Evolutionary conservation across 2,113 vertebrate species (phyloP), one percentile per base, ranked within the genome.

Genomic region (Eonycteris spelaea): DNA sequence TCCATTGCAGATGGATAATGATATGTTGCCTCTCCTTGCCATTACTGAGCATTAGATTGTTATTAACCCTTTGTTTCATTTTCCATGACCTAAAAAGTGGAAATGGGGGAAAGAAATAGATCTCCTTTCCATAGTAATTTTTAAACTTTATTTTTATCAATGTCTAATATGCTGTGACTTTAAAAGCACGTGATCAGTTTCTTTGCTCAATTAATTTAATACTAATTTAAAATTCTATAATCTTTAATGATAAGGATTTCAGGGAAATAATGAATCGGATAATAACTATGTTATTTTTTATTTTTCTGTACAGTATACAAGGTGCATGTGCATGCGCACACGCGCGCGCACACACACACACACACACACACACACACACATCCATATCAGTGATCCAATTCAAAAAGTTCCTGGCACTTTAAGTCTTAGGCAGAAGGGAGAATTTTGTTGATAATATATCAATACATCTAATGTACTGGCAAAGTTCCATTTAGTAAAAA

Each of bases 1-100:
- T 89, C 73, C 63, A 28, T 38, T 96, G 92, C 97, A 97, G 97
- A 96, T 95, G 83, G 93, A 95, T 97, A 96, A 96, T 96, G 65
- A 97, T 96, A 97, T 88, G 90, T 92, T 97, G 74, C 55, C 48
- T 94, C 53, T 68, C 94, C 80, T 90, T 95, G 55, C 74, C 68
- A 93, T 94, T 93, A 88, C 3, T 90, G 57, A 92, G 53, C 74
- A 96, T 92, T 80, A 67, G 43, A 77, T 95, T 84, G 33, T 84
- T 96, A 87, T 92, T 96, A 97, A 89, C 30, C 96, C 18, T 98
- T 93, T 94, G 77, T 75, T 96, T 95, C 38, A 95, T 94, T 92
- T 91, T 92, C 77, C 93, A 70, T 75, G 75, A 98, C 89, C 92
- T 96, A 87, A 40, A 94, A 94, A 94, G 57, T 79, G 30, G 40